Evolutionary conservation across 2,888 invertebrate genomes (phyloP).

Genomic region (Linnaemya tessellans): DNA sequence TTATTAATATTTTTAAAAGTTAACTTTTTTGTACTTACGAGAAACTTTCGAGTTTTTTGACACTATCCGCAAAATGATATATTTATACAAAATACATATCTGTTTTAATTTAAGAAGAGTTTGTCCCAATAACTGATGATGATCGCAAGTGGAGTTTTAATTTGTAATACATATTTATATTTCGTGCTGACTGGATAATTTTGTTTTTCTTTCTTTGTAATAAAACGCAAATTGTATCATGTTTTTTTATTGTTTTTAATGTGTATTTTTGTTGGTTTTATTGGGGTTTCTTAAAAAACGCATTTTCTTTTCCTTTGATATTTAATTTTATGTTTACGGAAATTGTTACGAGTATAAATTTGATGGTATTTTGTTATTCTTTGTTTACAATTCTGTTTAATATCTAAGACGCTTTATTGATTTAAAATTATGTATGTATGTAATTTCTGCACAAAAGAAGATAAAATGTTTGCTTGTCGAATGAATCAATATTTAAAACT

Average conservation of each 20-base stretch:
- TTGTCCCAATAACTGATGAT: not conserved
- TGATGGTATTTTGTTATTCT: constrained; percentile 15
- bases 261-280: constrained; percentile 29
- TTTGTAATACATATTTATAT: not conserved
- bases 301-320: constrained; percentile 32
- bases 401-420: constrained; percentile 42
- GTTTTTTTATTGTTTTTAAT: constrained; percentile 37
- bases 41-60: constrained; percentile 25
- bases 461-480: constrained; percentile 28
- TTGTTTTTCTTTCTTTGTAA: constrained; percentile 3
- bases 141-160: not conserved
- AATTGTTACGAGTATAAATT: constrained; percentile 42
- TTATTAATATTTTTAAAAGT: not conserved
- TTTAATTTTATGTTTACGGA: constrained; percentile 20
- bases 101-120: not conserved
- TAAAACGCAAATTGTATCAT: constrained; percentile 60
- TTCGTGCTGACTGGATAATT: not conserved
- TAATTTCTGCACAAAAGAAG: constrained; percentile 17
- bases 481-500: constrained; percentile 44
- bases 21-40: constrained; percentile 47
- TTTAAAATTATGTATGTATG: not conserved
- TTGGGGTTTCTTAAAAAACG: constrained; percentile 50
- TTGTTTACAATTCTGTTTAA: constrained; percentile 45
- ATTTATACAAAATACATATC: not conserved
- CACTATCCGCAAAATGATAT: constrained; percentile 1